phyloP scores from a whole-genome alignment of 2,888 invertebrate genomes.

The Andrena chrysosceles region DNA sequence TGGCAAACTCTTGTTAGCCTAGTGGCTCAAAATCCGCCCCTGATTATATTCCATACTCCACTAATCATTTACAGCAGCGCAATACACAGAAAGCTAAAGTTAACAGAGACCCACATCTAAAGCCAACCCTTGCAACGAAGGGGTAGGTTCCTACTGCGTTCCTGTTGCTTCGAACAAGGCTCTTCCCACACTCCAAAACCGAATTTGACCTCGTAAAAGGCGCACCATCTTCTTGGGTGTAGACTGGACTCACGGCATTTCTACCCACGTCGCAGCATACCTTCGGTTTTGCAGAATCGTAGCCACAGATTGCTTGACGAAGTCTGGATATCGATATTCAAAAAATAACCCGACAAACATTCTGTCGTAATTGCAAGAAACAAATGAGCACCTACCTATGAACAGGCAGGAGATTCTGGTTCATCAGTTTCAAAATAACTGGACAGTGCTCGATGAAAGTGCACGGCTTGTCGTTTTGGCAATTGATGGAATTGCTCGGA shows the following conservation, averaged over 20 bases:
- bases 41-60: no score
- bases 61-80: not conserved
- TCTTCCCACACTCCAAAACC: constrained; percentile 74
- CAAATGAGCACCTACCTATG: constrained; percentile 71
- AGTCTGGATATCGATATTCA: constrained; percentile 64
- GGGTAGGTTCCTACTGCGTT: constrained; percentile 89
- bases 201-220: constrained; percentile 22
- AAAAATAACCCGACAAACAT: not conserved
- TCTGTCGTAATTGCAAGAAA: not conserved
- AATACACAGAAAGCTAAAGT: not conserved
- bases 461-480: constrained; percentile 72
- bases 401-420: constrained; percentile 72
- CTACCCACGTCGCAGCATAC: constrained; percentile 73
- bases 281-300: constrained; percentile 71
- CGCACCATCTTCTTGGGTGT: constrained; percentile 31
- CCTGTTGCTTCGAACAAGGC: constrained; percentile 70
- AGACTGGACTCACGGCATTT: constrained; percentile 30
- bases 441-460: constrained; percentile 72
- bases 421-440: constrained; percentile 71
- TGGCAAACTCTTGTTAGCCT: no score
- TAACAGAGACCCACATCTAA: constrained; percentile 87
- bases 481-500: constrained; percentile 55
- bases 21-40: no score
- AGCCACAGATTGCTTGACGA: constrained; percentile 78
- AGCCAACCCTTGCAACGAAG: constrained; percentile 91